phyloP scores from a whole-genome alignment of 1,140 invertebrate species.

The Acromyrmex charruanus region DNA sequence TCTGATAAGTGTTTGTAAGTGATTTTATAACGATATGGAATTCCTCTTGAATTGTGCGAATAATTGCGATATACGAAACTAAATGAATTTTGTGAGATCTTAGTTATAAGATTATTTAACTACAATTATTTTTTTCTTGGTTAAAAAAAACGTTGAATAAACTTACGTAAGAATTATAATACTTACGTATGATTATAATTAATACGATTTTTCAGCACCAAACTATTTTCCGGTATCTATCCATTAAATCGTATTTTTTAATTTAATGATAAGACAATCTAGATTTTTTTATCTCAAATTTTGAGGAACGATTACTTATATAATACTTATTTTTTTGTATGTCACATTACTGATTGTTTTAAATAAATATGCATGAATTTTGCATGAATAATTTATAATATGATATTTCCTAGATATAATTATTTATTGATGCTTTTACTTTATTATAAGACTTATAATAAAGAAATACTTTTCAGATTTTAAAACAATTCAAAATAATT shows the following conservation, averaged over 20 bases:
- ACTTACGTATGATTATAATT: background rate
- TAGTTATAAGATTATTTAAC: background rate
- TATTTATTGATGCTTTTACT: background rate
- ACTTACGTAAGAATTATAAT: background rate
- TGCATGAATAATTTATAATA: conserved; percentile 2
- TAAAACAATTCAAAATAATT: background rate
- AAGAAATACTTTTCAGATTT: background rate
- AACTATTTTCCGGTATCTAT: background rate
- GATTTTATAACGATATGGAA: conserved; percentile 21
- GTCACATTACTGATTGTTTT: background rate
- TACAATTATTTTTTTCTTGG: background rate
- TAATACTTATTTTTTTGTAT: background rate
- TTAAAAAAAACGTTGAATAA: conserved; percentile 11
- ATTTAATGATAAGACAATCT: background rate
- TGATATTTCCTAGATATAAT: background rate
- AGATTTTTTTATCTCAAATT: background rate
- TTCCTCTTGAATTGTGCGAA: conserved; percentile 14
- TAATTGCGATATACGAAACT: conserved; percentile 1
- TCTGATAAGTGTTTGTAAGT: background rate
- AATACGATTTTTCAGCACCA: background rate
- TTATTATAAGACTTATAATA: background rate
- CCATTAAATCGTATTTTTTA: background rate
- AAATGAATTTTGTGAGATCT: background rate
- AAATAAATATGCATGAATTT: background rate
- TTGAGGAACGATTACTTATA: background rate